A percentile compares a stretch with the other conserved stretches of the same genome.
Evolutionary conservation across 2,888 invertebrate genomes (phyloP).

Genomic region (Drosophila mercatorum): DNA sequence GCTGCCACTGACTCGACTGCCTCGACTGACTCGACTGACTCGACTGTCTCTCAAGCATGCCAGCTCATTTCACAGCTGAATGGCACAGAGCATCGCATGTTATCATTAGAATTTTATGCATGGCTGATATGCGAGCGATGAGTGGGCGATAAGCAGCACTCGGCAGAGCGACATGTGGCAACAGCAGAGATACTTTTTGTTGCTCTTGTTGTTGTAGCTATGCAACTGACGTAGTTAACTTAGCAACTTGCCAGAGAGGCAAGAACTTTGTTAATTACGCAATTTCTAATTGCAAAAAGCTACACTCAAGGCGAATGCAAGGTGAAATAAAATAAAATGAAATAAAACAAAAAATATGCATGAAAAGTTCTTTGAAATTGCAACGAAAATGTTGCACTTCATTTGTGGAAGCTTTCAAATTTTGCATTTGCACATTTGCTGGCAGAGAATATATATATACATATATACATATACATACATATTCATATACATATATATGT

Average conservation of each 20-base stretch:
- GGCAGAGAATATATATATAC: not conserved
- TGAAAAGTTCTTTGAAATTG: conserved; percentile 5
- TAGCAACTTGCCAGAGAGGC: conserved; percentile 12
- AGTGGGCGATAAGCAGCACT: conserved; percentile 23
- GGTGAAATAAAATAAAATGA: not conserved
- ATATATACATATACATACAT: too few relatives aligned
- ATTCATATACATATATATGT: not conserved
- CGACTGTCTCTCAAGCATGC: conserved; percentile 16
- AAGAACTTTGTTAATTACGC: conserved; percentile 43
- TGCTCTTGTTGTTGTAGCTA: too few relatives aligned
- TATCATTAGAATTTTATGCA: conserved; percentile 58
- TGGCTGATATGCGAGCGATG: conserved; percentile 34
- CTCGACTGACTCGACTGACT: conserved; percentile 3
- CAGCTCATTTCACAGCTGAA: conserved; percentile 66
- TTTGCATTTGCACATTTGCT: not conserved
- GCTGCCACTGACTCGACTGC: conserved; percentile 27
- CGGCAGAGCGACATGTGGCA: not conserved
- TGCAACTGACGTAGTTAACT: not conserved
- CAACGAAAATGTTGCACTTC: not conserved
- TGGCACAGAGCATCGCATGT: conserved; percentile 30
- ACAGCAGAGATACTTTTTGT: not conserved
- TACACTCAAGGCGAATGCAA: not conserved
- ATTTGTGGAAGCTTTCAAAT: conserved; percentile 1
- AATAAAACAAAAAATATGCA: not conserved
- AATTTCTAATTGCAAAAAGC: conserved; percentile 34